A percentile compares a stretch with the other conserved stretches of the same genome.
Conservation (phyloP, 2,113 vertebrate species). For the Nasalis larvatus region DNA sequence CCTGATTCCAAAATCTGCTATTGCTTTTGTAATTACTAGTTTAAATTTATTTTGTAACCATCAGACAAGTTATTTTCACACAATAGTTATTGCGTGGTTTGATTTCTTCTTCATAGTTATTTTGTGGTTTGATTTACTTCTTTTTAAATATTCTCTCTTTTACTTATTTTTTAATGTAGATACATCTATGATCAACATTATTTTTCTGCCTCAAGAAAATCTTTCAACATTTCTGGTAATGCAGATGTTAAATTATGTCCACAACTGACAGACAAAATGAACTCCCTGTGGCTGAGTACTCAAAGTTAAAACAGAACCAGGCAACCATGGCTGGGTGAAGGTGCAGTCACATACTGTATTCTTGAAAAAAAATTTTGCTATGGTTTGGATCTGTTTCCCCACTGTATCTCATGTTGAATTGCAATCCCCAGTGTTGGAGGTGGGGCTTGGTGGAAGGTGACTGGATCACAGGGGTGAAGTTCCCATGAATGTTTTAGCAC, state of each 20-base stretch:
- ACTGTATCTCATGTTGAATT: too few species aligned
- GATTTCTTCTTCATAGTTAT: not conserved
- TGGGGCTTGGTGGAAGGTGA: too few species aligned
- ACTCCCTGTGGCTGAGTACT: not conserved
- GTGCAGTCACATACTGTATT: not conserved
- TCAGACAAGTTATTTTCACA: not conserved
- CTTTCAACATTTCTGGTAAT: not conserved
- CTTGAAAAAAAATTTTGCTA: not conserved
- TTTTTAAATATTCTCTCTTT: not conserved
- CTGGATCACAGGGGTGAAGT: too few species aligned
- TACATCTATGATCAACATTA: not conserved
- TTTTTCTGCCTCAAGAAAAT: not conserved
- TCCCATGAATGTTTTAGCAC: too few species aligned
- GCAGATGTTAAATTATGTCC: not conserved
- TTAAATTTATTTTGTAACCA: not conserved
- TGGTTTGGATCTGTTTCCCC: not conserved
- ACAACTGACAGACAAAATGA: not conserved
- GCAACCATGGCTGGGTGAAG: not conserved
- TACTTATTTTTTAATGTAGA: not conserved
- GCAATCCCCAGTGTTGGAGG: too few species aligned
- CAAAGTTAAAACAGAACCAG: not conserved
- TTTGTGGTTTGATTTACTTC: not conserved
- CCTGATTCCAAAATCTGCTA: not conserved
- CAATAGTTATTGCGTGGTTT: not conserved
- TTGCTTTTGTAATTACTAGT: not conserved